A percentile compares a stretch with the other conserved stretches of the same genome.
Evolutionary conservation across 2,113 vertebrate genomes (phyloP).

Genomic region (Tretioscincus oriximinensis): DNA sequence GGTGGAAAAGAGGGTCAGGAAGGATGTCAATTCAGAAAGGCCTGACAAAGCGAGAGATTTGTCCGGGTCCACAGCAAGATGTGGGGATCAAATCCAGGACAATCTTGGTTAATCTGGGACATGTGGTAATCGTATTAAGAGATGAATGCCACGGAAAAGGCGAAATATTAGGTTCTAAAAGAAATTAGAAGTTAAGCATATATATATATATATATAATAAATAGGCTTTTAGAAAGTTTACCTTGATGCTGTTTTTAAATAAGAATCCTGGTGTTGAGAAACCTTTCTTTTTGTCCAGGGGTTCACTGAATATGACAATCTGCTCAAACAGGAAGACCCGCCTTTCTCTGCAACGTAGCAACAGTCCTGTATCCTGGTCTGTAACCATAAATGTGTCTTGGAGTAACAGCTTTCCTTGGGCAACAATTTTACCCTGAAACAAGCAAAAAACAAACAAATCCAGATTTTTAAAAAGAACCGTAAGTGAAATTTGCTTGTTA

Average conservation of each 20-base stretch:
- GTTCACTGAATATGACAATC: slow-evolving; percentile 98
- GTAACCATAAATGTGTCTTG: slow-evolving; percentile 96
- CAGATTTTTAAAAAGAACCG: no score
- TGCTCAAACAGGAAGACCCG: slow-evolving; percentile 97
- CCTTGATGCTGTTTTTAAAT: slow-evolving; percentile 97
- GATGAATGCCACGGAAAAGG: background rate
- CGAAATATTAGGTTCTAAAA: background rate
- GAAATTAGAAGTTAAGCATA: background rate
- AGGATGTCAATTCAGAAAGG: no score
- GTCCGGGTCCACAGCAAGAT: no score
- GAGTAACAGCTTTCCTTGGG: slow-evolving; percentile 93
- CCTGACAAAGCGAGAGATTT: no score
- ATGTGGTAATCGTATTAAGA: background rate
- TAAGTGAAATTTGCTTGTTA: no score
- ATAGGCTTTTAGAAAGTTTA: slow-evolving; percentile 52
- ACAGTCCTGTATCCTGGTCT: slow-evolving; percentile 89
- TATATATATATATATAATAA: background rate
- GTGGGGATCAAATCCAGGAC: no score
- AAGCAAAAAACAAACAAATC: background rate
- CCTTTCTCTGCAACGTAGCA: slow-evolving; percentile 94
- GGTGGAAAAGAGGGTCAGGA: no score
- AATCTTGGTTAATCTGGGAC: no score
- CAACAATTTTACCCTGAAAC: slow-evolving; percentile 94
- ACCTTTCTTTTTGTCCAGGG: slow-evolving; percentile 97
- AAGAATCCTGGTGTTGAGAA: slow-evolving; percentile 95